Evolutionary conservation across 1,140 invertebrate species (phyloP).

Genomic region (Cherax quadricarinatus): DNA sequence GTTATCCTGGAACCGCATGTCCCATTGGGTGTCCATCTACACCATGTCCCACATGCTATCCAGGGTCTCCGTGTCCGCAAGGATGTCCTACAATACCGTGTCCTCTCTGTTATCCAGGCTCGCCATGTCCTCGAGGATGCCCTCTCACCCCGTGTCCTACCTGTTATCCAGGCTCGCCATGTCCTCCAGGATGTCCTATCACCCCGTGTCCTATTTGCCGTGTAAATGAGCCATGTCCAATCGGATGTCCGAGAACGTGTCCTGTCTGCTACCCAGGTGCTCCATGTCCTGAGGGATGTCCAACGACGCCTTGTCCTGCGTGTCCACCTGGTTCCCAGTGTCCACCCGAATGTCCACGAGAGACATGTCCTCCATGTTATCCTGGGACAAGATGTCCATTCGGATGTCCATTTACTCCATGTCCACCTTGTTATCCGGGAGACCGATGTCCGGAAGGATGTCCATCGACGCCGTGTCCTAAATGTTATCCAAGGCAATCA

Average conservation of each 20-base stretch:
- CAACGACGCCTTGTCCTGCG: background rate
- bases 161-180: slow-evolving; percentile 18
- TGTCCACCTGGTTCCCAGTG: slow-evolving; percentile 20
- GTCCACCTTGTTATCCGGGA: slow-evolving; percentile 35
- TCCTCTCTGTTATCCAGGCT: background rate
- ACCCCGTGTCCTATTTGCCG: slow-evolving; percentile 12
- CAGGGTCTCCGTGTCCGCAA: slow-evolving; percentile 13
- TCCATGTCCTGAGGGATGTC: slow-evolving; percentile 26
- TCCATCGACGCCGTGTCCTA: slow-evolving; percentile 22
- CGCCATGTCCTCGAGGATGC: background rate
- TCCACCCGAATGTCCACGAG: slow-evolving; percentile 10
- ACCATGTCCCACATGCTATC: slow-evolving; percentile 33
- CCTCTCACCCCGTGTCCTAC: background rate
- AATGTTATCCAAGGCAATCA: slow-evolving; percentile 7
- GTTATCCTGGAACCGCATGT: slow-evolving; percentile 33
- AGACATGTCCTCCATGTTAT: slow-evolving; percentile 24
- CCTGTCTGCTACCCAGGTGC: slow-evolving; percentile 22
- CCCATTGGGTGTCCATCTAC: slow-evolving; percentile 18
- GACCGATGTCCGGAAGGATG: slow-evolving; percentile 18
- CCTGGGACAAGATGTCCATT: slow-evolving; percentile 1
- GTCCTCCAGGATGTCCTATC: background rate
- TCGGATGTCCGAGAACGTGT: slow-evolving; percentile 28
- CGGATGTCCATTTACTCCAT: background rate
- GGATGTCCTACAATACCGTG: background rate
- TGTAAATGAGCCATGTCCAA: slow-evolving; percentile 5